Evolutionary conservation across 2,888 invertebrate genomes (phyloP).

Genomic region (Caenorhabditis afra): DNA sequence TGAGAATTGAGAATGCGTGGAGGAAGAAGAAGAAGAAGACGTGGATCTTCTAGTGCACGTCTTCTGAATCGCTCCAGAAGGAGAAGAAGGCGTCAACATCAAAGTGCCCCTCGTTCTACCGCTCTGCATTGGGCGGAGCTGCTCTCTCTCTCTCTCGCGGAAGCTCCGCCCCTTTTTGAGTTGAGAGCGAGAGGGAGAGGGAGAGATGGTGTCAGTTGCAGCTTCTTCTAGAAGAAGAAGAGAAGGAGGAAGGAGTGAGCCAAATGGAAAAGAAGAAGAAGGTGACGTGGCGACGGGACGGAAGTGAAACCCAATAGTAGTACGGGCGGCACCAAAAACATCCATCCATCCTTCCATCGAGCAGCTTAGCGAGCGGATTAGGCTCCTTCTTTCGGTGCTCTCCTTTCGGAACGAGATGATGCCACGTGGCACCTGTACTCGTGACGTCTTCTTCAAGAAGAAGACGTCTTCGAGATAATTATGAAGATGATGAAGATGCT

Average conservation of each 20-base stretch:
- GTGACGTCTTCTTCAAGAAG: too few relatives aligned
- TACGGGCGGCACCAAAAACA: neutral
- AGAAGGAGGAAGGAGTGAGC: conserved; percentile 19
- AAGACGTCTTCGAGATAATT: too few relatives aligned
- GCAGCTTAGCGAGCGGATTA: conserved; percentile 34
- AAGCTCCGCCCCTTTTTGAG: conserved; percentile 28
- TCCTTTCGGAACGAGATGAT: neutral
- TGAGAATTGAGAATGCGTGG: too few relatives aligned
- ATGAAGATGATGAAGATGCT: neutral
- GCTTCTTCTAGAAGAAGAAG: conserved; percentile 9
- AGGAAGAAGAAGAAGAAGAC: neutral
- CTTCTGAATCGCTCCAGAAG: too few relatives aligned
- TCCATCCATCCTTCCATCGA: too few relatives aligned
- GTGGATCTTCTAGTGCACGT: too few relatives aligned
- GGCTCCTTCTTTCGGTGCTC: too few relatives aligned
- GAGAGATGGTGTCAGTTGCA: conserved; percentile 43
- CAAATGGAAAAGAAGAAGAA: too few relatives aligned
- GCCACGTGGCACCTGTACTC: too few relatives aligned
- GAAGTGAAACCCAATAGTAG: conserved; percentile 50
- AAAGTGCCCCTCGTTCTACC: too few relatives aligned
- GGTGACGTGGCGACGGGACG: conserved; percentile 23
- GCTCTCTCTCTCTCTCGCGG: too few relatives aligned
- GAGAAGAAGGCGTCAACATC: conserved; percentile 1
- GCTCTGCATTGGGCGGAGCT: too few relatives aligned
- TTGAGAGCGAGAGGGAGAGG: conserved; percentile 4